Evolutionary conservation across 1,140 invertebrate genomes (phyloP).

Genomic region (Chrysomallon squamiferum): DNA sequence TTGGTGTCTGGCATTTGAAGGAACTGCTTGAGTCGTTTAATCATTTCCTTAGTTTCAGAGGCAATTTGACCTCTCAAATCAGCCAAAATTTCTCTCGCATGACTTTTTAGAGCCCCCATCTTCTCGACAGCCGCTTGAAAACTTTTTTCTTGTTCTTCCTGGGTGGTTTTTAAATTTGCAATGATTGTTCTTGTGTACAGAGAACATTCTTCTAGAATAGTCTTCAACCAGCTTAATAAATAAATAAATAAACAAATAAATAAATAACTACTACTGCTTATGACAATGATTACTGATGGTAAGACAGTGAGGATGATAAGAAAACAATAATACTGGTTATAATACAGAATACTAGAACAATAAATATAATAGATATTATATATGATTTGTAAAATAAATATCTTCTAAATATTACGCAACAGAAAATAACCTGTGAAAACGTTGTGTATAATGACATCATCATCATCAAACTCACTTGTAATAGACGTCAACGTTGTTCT

Average conservation of each 20-base stretch:
- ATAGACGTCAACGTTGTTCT: too few relatives aligned
- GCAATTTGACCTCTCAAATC: constrained; percentile 16
- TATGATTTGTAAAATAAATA: too few relatives aligned
- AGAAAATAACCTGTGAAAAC: too few relatives aligned
- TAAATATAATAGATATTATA: too few relatives aligned
- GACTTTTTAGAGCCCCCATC: constrained; percentile 27
- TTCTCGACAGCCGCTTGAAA: constrained; percentile 15
- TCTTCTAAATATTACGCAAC: too few relatives aligned
- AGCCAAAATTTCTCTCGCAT: constrained; percentile 19
- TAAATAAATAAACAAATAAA: not conserved
- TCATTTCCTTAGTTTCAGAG: not conserved
- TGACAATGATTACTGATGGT: too few relatives aligned
- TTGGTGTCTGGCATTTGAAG: not conserved
- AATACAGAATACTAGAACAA: too few relatives aligned
- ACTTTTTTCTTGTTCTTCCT: constrained; percentile 26
- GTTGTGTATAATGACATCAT: too few relatives aligned
- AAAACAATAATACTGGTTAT: too few relatives aligned
- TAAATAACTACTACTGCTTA: not conserved
- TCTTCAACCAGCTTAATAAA: constrained; percentile 41
- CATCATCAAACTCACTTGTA: too few relatives aligned
- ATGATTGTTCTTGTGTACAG: constrained; percentile 33
- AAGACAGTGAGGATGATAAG: too few relatives aligned
- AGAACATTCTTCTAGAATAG: constrained; percentile 27
- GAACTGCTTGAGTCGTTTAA: not conserved
- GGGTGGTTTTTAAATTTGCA: constrained; percentile 20